phyloP scores from a whole-genome alignment of 2,888 invertebrate genomes.

The Thysanoteuthis rhombus region DNA sequence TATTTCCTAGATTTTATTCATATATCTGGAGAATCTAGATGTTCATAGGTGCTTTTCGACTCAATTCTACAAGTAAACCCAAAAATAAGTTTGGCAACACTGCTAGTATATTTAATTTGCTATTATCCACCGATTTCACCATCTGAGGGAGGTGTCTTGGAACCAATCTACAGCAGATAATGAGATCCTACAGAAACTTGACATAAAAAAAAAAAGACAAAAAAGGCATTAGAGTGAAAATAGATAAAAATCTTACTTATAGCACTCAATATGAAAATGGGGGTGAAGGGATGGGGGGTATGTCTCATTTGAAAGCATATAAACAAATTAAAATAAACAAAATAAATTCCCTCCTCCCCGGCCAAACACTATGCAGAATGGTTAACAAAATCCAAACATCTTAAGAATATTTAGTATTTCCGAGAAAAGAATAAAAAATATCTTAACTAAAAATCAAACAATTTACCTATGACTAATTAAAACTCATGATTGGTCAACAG shows the following conservation, averaged over 20 bases:
- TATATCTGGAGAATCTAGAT: too few relatives aligned
- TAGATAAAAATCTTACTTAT: background rate
- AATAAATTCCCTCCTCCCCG: background rate
- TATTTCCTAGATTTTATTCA: too few relatives aligned
- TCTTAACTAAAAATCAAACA: background rate
- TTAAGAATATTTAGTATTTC: background rate
- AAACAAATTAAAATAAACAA: background rate
- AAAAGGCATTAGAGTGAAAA: background rate
- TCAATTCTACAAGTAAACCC: too few relatives aligned
- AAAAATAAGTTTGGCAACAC: too few relatives aligned
- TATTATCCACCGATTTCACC: too few relatives aligned
- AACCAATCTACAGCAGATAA: too few relatives aligned
- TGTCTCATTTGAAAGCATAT: background rate
- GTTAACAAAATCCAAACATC: background rate
- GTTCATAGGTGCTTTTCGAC: too few relatives aligned
- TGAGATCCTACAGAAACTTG: too few relatives aligned
- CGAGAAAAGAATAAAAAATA: too few relatives aligned
- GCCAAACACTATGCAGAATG: background rate
- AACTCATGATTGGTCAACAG: conserved; percentile 12
- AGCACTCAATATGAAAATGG: background rate
- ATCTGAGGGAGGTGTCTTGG: too few relatives aligned
- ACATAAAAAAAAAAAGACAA: background rate
- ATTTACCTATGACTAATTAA: background rate
- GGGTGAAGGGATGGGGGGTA: too few relatives aligned
- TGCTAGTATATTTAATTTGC: too few relatives aligned